These are phyloP conservation scores for Drosophila novamexicana DNA, from an alignment of 1,140 invertebrate genomes.

Conservation along the genomic window DNA sequence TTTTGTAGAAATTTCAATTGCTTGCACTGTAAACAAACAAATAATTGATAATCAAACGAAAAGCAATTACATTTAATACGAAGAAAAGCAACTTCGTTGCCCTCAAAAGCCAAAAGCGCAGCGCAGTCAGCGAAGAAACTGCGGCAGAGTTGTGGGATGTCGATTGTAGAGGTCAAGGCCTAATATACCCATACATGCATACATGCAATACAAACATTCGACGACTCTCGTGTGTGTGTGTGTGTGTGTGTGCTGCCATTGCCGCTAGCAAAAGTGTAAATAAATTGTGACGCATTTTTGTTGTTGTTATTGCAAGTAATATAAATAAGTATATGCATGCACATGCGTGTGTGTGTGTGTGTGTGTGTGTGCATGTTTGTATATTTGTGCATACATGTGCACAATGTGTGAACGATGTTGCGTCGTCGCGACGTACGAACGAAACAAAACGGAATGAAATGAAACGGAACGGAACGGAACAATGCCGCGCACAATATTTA, in stretches of 20 bases:
- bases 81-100: slow-evolving; percentile 10
- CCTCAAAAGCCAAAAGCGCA: slow-evolving; percentile 10
- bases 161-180: slow-evolving; percentile 62
- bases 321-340: slow-evolving; percentile 49
- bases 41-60: slow-evolving; percentile 29
- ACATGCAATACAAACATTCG: too few species aligned
- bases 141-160: slow-evolving; percentile 13
- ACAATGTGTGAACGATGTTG: slow-evolving; percentile 17
- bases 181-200: slow-evolving; percentile 15
- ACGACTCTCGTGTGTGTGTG: not conserved
- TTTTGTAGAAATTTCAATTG: slow-evolving; percentile 5
- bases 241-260: slow-evolving; percentile 20
- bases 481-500: slow-evolving; percentile 16
- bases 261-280: slow-evolving; percentile 72
- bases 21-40: slow-evolving; percentile 17
- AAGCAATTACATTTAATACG: not conserved
- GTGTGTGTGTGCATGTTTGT: slow-evolving; percentile 9
- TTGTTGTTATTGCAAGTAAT: slow-evolving; percentile 73
- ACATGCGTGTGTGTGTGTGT: slow-evolving; percentile 7
- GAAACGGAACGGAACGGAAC: slow-evolving; percentile 30
- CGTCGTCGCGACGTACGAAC: not conserved
- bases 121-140: not conserved
- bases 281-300: slow-evolving; percentile 79
- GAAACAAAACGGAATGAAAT: slow-evolving; percentile 18
- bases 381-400: slow-evolving; percentile 1